phyloP scores from a whole-genome alignment of 1,140 invertebrate species.

The Ips nitidus region DNA sequence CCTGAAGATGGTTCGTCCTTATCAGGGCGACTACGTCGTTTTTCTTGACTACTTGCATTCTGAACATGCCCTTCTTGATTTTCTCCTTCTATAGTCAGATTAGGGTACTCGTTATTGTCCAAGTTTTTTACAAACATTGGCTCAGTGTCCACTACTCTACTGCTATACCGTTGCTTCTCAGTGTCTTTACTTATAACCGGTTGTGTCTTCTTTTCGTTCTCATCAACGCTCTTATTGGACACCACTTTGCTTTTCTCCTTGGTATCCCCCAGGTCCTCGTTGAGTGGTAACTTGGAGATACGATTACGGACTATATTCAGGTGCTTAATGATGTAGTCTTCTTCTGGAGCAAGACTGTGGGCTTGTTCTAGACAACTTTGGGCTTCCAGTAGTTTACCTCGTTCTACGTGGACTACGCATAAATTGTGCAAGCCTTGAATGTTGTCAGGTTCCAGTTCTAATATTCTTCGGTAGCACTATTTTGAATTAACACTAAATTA shows the following conservation, averaged over 20 bases:
- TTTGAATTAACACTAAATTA: too few relatives aligned
- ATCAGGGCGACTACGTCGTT: slow-evolving; percentile 41
- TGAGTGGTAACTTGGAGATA: slow-evolving; percentile 55
- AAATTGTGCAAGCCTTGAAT: slow-evolving; percentile 94
- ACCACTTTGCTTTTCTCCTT: slow-evolving; percentile 48
- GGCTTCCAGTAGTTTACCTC: slow-evolving; percentile 80
- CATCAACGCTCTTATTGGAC: slow-evolving; percentile 50
- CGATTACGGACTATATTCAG: slow-evolving; percentile 80
- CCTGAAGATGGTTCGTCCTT: slow-evolving; percentile 54
- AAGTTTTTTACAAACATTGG: slow-evolving; percentile 51
- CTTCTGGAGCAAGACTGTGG: slow-evolving; percentile 76
- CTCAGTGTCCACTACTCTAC: slow-evolving; percentile 51
- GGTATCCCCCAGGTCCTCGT: slow-evolving; percentile 33
- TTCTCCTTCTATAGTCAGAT: slow-evolving; percentile 35
- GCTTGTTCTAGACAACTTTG: slow-evolving; percentile 82
- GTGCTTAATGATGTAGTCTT: slow-evolving; percentile 89
- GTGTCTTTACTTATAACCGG: slow-evolving; percentile 50
- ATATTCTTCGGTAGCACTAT: slow-evolving; percentile 85
- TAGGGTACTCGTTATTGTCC: slow-evolving; percentile 43
- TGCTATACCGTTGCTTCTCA: slow-evolving; percentile 51
- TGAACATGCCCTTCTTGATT: slow-evolving; percentile 29
- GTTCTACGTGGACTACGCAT: slow-evolving; percentile 93
- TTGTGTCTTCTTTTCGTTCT: slow-evolving; percentile 48
- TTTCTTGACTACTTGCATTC: slow-evolving; percentile 33
- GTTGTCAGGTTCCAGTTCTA: slow-evolving; percentile 85